These are phyloP conservation scores for Haemorhous mexicanus DNA, from an alignment of 2,113 vertebrate genomes.

Conservation along the genomic window DNA sequence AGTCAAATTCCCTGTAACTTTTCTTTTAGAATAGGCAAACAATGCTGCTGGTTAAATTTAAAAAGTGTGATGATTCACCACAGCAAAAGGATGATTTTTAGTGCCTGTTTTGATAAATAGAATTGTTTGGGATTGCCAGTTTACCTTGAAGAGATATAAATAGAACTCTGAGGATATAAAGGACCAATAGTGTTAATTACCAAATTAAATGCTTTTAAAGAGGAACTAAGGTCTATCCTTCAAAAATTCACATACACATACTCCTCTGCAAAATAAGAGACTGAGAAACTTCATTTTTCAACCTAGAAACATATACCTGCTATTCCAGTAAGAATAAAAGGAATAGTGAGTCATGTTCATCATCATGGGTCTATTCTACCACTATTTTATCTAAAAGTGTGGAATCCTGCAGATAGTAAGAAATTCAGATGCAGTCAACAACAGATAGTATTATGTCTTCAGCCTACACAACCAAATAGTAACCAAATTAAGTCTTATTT, in stretches of 20 bases:
- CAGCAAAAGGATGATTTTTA: neutral
- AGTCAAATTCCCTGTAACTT: neutral
- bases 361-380: neutral
- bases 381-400: neutral
- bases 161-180: neutral
- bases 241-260: neutral
- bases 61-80: neutral
- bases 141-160: neutral
- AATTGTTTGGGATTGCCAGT: neutral
- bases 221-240: neutral
- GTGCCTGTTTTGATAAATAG: neutral
- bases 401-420: neutral
- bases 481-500: neutral
- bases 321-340: neutral
- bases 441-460: neutral
- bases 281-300: neutral
- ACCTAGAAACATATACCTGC: neutral
- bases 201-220: neutral
- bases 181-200: neutral
- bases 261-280: neutral
- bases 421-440: neutral
- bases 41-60: neutral
- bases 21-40: neutral
- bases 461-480: neutral
- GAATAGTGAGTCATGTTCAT: neutral